Evolutionary conservation across 2,888 invertebrate species (phyloP).

Genomic region (Lucinisca nassula): DNA sequence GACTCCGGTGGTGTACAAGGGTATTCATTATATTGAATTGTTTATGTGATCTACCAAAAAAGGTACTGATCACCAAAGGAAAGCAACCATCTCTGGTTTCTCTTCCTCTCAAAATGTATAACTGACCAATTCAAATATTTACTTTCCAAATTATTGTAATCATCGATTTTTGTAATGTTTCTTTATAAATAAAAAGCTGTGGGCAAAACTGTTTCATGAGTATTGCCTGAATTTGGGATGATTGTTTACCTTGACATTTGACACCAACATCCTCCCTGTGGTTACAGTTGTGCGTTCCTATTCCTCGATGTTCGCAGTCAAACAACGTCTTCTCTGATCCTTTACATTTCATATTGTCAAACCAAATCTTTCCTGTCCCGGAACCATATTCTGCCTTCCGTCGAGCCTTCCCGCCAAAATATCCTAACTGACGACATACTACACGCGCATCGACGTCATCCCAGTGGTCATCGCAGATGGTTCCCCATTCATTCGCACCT

Average conservation of each 20-base stretch:
- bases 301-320: slow-evolving; percentile 74
- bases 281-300: slow-evolving; percentile 80
- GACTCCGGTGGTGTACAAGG: no score
- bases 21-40: no score
- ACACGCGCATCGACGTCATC: slow-evolving; percentile 75
- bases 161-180: no score
- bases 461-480: slow-evolving; percentile 81
- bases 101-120: no score
- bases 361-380: slow-evolving; percentile 81
- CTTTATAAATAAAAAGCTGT: no score
- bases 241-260: slow-evolving; percentile 71
- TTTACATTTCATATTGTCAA: slow-evolving; percentile 77
- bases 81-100: no score
- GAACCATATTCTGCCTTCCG: slow-evolving; percentile 69
- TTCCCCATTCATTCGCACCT: slow-evolving; percentile 79
- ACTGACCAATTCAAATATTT: no score
- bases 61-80: no score
- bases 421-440: slow-evolving; percentile 76
- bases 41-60: no score
- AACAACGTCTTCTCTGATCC: slow-evolving; percentile 74
- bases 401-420: slow-evolving; percentile 70
- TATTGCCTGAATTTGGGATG: no score
- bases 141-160: no score
- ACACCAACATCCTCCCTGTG: slow-evolving; percentile 81
- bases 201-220: no score